A percentile compares a stretch with the other conserved stretches of the same genome.
Evolutionary conservation across 1,140 invertebrate genomes (phyloP).

Genomic region (Brachionus paranguensis): DNA sequence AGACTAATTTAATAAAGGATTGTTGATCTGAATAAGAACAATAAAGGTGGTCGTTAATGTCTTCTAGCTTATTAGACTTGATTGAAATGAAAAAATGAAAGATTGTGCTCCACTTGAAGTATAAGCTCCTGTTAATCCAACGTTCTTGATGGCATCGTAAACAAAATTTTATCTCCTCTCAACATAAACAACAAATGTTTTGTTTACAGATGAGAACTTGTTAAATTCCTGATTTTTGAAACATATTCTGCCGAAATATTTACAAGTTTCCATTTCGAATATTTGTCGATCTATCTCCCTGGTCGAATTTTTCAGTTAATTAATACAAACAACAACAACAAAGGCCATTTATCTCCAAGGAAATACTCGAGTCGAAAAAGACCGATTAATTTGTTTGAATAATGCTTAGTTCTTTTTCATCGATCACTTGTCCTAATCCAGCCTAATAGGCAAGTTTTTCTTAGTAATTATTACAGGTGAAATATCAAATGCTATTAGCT

Average conservation of each 20-base stretch:
- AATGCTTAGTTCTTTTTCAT: neutral
- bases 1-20: constrained; percentile 30
- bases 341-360: neutral
- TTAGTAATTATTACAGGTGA: constrained; percentile 33
- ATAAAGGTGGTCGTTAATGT: neutral
- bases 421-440: neutral
- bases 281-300: constrained; percentile 7
- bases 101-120: neutral
- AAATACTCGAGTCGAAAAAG: neutral
- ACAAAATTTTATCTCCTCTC: neutral
- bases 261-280: neutral
- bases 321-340: constrained; percentile 13
- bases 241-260: constrained; percentile 10
- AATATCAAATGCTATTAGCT: constrained; percentile 3
- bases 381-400: constrained; percentile 13
- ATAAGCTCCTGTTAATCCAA: neutral
- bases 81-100: neutral
- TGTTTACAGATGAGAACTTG: constrained; percentile 14
- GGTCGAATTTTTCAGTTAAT: neutral
- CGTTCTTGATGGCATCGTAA: neutral
- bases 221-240: neutral
- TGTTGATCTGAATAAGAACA: neutral
- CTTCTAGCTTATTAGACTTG: neutral
- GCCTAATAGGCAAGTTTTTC: neutral
- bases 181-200: constrained; percentile 8